Evolutionary conservation across 2,797 vertebrate species (phyloP).

Genomic region (Erethizon dorsatum): DNA sequence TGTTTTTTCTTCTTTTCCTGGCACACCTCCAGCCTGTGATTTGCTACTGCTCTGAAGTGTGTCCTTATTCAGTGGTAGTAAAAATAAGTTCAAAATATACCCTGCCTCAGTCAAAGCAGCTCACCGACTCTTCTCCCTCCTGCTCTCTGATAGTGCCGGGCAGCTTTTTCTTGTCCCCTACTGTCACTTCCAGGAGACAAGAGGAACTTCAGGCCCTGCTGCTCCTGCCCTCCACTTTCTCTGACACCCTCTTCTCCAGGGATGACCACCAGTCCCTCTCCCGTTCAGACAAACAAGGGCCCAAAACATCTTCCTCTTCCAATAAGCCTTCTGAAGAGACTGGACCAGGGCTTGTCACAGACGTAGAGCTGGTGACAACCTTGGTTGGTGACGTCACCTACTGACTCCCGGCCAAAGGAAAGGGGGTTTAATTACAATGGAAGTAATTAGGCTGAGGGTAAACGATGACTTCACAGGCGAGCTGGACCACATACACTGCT

Average conservation of each 20-base stretch:
- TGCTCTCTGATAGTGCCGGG: rapidly evolving
- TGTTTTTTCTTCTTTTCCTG: constrained; percentile 57
- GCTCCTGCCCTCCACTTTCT: not conserved
- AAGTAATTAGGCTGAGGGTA: constrained; percentile 40
- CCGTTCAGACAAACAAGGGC: not conserved
- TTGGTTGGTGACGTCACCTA: not conserved
- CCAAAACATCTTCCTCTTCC: not conserved
- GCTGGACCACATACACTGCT: not conserved
- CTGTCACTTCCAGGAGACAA: not conserved
- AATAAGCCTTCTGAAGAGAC: not conserved
- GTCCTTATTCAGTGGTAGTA: constrained; percentile 51
- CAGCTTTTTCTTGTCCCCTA: no score
- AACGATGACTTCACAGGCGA: constrained; percentile 53
- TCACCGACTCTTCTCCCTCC: not conserved
- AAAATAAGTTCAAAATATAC: constrained; percentile 55
- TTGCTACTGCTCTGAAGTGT: constrained; percentile 58
- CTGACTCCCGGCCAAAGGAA: constrained; percentile 68
- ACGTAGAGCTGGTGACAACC: not conserved
- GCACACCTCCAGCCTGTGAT: constrained; percentile 24
- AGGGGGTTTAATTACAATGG: constrained; percentile 42
- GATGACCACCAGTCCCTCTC: not conserved
- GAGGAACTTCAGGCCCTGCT: not conserved
- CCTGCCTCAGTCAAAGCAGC: not conserved
- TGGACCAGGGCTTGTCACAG: not conserved
- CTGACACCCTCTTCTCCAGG: not conserved